Base-by-base conservation (phyloP, 2,797 vertebrate genomes). In the Oophaga sylvatica region DNA sequence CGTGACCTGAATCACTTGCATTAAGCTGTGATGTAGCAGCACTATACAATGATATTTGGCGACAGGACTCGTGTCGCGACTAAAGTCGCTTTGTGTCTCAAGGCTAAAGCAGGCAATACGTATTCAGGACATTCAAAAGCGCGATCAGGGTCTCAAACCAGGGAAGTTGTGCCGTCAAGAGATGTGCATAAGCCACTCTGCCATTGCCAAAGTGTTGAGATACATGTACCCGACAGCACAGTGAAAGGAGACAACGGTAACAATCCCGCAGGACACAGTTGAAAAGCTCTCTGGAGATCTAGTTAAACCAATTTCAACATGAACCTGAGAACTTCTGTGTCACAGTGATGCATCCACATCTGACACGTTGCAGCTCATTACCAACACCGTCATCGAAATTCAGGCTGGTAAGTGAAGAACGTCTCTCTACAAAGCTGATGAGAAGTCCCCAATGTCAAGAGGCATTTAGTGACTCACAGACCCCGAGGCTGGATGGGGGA, bases 311-410 rank as follows among this genome's bases (percentile, higher is more conserved):
- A 41, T 17, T 73, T 16, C 70, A 45, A 22, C 20, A 8, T 73
- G 70, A 73, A 73, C 35, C 17, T 73, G 70, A 73, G 70, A 73
- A 73, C 70, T 45, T 17, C 20, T 73, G 19, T 75, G 71, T 75
- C 41, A 48, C 71, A 16, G 5, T n/a, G 71, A 75, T n/a, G 41
- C 71, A 12, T 45, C 41, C 8, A 22, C 19, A 35, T 75, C 20
- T 48, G 41, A 75, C 19, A 48, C 71, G 2, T 22, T 13, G 41
- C 41, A 20, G 41, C 20, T 75, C 71, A 75, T 75, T 75, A 48
- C 71, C 71, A 15, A 1, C 11, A 19, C 71, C 12, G 71, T 75
- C 71, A 45, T 20, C 26, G 70, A 45, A 45, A 41, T 73, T 22
- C 71, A 53, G 73, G n/a, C 73, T 26, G 12, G 12, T n/a, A 76